A percentile compares a stretch with the other conserved stretches of the same genome.
These are phyloP conservation scores for Gambusia holbrooki DNA, from an alignment of 2,113 vertebrate species.

Conservation along the genomic window DNA sequence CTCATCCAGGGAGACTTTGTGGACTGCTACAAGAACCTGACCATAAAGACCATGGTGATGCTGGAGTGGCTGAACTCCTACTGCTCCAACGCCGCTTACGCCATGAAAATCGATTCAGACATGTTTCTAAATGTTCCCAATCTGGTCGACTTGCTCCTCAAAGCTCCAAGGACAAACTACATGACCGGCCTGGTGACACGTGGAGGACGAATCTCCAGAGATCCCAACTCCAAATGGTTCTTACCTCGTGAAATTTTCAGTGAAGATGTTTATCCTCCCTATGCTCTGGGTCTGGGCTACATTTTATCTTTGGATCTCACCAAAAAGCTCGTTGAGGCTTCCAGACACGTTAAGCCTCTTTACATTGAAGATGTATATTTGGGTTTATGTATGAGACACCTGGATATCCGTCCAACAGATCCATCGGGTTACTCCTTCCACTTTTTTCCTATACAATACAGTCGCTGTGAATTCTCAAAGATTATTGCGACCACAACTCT, in stretches of 20 bases:
- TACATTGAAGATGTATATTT: conserved; percentile 82
- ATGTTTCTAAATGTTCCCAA: conserved; percentile 80
- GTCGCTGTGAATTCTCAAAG: conserved; percentile 59
- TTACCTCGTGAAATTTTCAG: conserved; percentile 59
- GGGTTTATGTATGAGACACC: conserved; percentile 72
- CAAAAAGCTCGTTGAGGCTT: conserved; percentile 49
- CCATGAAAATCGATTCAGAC: conserved; percentile 82
- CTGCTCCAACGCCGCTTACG: conserved; percentile 77
- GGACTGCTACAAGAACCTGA: too few species aligned
- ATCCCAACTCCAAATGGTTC: conserved; percentile 70
- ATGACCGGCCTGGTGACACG: conserved; percentile 56
- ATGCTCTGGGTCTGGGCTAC: conserved; percentile 80
- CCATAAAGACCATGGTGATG: too few species aligned
- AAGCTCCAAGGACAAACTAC: conserved; percentile 17
- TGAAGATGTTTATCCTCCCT: conserved; percentile 44
- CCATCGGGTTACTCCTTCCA: conserved; percentile 30
- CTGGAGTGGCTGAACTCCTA: conserved; percentile 81
- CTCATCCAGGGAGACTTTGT: too few species aligned
- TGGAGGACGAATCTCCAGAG: rapidly evolving
- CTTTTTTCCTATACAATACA: conserved; percentile 26
- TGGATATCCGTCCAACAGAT: conserved; percentile 46
- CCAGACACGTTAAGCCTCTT: conserved; percentile 54
- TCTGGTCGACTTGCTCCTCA: conserved; percentile 42
- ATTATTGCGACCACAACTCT: conserved; percentile 46
- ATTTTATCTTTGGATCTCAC: conserved; percentile 74